These are phyloP conservation scores for Antrozous pallidus DNA, from an alignment of 2,797 vertebrate genomes.

Conservation along the genomic window DNA sequence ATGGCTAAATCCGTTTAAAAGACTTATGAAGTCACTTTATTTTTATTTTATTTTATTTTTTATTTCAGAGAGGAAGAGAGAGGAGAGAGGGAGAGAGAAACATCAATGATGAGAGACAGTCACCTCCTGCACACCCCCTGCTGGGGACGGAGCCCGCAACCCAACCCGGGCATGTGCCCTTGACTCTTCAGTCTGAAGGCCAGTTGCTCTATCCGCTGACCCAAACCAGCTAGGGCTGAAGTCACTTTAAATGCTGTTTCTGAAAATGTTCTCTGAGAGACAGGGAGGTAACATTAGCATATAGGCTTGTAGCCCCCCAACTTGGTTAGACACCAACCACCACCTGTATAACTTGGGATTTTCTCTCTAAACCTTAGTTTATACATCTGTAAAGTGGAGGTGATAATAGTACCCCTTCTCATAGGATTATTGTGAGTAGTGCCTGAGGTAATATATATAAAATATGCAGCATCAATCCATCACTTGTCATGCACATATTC, in stretches of 20 bases:
- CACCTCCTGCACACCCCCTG: no score
- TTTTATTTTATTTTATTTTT: no score
- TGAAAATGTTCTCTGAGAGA: not conserved
- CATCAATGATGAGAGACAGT: no score
- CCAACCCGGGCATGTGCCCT: no score
- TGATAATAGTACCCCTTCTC: not conserved
- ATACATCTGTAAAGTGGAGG: not conserved
- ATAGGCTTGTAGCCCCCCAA: no score
- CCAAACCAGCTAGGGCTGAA: not conserved
- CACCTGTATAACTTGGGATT: not conserved
- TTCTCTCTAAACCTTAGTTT: not conserved
- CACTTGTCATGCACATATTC: not conserved
- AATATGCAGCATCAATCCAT: not conserved
- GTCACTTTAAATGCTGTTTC: not conserved
- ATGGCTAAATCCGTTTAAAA: not conserved
- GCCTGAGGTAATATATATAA: not conserved
- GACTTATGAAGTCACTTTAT: not conserved
- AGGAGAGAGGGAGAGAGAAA: no score
- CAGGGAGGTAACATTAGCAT: not conserved
- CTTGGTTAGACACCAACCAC: not conserved
- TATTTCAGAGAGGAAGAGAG: no score
- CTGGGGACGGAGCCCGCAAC: no score
- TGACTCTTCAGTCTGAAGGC: no score
- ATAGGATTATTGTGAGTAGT: not conserved
- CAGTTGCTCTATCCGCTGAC: no score